A percentile compares a stretch with the other conserved stretches of the same genome.
Evolutionary conservation across 53 echinoderm and acorn worm genomes (phyloP).

Genomic region (Arbacia lixula): DNA sequence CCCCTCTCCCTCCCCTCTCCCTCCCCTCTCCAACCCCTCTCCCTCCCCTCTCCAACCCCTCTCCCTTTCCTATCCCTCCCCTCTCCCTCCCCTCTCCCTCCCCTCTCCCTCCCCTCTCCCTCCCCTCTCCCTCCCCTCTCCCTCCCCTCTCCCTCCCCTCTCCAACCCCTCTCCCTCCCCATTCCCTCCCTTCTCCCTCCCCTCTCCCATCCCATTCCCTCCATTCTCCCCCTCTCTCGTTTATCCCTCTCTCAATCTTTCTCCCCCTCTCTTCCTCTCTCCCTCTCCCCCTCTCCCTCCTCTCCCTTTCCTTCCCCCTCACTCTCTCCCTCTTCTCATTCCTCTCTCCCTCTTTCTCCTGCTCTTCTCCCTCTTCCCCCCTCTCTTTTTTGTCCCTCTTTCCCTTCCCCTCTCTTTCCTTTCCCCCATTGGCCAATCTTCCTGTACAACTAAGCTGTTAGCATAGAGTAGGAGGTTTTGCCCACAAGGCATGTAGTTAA

Average conservation of each 20-base stretch:
- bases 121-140: not conserved
- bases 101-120: not conserved
- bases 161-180: not conserved
- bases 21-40: too few relatives aligned
- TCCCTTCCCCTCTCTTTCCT: not conserved
- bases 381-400: not conserved
- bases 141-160: too few relatives aligned
- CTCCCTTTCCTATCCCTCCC: not conserved
- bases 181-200: not conserved
- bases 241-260: not conserved
- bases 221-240: not conserved
- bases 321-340: not conserved
- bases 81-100: not conserved
- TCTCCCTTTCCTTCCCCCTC: not conserved
- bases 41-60: too few relatives aligned
- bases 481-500: too few relatives aligned
- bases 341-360: not conserved
- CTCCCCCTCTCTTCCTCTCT: not conserved
- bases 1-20: not conserved
- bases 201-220: not conserved
- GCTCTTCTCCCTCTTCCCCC: not conserved
- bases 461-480: too few relatives aligned
- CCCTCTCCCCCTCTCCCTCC: not conserved
- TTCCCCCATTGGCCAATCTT: too few relatives aligned
- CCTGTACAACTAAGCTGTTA: too few relatives aligned